Percentiles rank a stretch among this genome's conserved stretches.
Evolutionary conservation across 2,797 vertebrate species (phyloP).

Genomic region (Hydrocynus forskahlii): DNA sequence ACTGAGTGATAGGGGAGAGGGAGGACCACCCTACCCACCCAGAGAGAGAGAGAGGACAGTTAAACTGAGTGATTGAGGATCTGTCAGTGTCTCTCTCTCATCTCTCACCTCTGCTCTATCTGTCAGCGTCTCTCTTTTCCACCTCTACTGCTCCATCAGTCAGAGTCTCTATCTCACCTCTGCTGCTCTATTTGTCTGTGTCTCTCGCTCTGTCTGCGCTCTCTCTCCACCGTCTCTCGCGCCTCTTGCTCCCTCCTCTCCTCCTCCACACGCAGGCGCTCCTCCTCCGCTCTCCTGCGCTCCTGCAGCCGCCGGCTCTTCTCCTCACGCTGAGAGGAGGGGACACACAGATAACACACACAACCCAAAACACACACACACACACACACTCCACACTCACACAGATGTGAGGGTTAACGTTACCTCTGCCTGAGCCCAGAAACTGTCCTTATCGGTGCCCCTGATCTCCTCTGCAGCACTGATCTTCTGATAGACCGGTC

Average conservation of each 20-base stretch:
- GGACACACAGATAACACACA: background rate
- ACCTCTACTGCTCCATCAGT: background rate
- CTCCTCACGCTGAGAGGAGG: conserved; percentile 82
- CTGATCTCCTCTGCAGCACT: conserved; percentile 88
- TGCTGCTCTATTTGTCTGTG: conserved; percentile 74
- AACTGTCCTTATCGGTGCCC: conserved; percentile 84
- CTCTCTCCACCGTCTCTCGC: conserved; percentile 74
- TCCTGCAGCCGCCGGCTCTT: conserved; percentile 80
- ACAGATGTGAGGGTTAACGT: conserved; percentile 20
- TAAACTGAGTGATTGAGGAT: no score
- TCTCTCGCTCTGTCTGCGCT: conserved; percentile 75
- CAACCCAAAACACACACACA: background rate
- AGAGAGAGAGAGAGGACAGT: no score
- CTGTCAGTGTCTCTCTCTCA: background rate
- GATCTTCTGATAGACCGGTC: conserved; percentile 86
- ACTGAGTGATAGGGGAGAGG: no score
- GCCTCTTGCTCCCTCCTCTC: conserved; percentile 82
- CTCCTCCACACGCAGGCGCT: conserved; percentile 74
- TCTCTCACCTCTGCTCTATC: background rate
- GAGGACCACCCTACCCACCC: no score
- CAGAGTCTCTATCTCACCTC: conserved; percentile 80
- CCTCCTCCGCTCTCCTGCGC: conserved; percentile 67
- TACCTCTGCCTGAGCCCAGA: conserved; percentile 91
- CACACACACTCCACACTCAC: background rate
- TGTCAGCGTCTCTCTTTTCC: background rate